Evolutionary conservation across 2,888 invertebrate species (phyloP).

Genomic region (Fragum sueziense): DNA sequence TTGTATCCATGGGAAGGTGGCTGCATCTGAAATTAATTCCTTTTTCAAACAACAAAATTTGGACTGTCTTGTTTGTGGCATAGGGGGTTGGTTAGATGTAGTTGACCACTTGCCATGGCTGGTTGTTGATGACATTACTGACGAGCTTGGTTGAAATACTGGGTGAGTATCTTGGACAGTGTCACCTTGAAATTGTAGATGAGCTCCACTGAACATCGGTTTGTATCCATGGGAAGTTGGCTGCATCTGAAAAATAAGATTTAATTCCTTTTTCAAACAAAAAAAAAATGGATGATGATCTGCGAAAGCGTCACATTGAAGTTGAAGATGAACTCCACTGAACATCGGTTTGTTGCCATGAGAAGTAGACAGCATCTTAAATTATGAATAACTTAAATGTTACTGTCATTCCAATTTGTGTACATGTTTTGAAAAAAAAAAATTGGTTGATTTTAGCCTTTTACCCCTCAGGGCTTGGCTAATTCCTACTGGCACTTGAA

Average conservation of each 20-base stretch:
- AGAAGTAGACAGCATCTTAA: neutral
- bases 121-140: neutral
- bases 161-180: neutral
- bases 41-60: too few species aligned
- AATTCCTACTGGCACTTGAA: too few species aligned
- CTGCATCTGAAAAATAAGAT: neutral
- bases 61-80: too few species aligned
- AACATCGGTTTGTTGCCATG: slow-evolving; percentile 12
- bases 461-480: too few species aligned
- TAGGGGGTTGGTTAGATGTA: too few species aligned
- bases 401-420: too few species aligned
- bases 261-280: too few species aligned
- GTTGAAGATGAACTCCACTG: slow-evolving; percentile 7
- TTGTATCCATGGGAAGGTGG: neutral
- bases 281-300: too few species aligned
- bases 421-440: too few species aligned
- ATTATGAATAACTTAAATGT: neutral
- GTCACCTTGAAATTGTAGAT: slow-evolving; percentile 9
- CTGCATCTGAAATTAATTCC: too few species aligned
- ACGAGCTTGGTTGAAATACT: neutral
- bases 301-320: neutral
- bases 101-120: neutral
- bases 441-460: too few species aligned
- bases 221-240: neutral
- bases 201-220: slow-evolving; percentile 15